phyloP scores from a whole-genome alignment of 2,113 vertebrate genomes.

The Psittacus erithacus region DNA sequence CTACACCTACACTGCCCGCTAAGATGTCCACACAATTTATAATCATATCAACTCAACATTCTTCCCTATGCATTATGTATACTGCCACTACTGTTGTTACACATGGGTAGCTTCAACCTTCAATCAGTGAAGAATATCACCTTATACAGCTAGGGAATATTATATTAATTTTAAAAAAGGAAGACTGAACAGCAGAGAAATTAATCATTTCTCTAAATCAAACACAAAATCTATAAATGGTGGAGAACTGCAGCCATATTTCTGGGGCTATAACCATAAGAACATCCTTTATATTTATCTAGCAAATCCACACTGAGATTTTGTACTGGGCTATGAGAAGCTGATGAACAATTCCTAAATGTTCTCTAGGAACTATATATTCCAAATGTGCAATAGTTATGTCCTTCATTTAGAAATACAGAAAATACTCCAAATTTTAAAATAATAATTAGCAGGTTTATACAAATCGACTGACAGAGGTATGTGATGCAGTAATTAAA shows the following conservation, averaged over 20 bases:
- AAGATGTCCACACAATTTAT: not conserved
- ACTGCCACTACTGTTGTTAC: not conserved
- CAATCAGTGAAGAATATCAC: not conserved
- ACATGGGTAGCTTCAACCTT: not conserved
- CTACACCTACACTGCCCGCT: not conserved
- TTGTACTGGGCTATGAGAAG: not conserved
- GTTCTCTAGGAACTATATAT: not conserved
- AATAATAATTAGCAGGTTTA: not conserved
- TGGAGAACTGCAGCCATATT: not conserved
- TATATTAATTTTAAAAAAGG: not conserved
- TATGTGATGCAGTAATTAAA: not conserved
- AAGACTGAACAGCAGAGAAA: not conserved
- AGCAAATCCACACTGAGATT: not conserved
- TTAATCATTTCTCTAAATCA: not conserved
- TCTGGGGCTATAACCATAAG: not conserved
- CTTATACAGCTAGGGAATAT: not conserved
- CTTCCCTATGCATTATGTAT: not conserved
- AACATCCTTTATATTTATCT: not conserved
- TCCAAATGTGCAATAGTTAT: not conserved
- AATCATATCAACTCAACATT: not conserved
- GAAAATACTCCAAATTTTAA: not conserved
- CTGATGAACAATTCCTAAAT: not conserved
- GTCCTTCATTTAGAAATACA: not conserved
- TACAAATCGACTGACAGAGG: not conserved
- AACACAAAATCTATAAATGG: not conserved